Evolutionary conservation across 2,888 invertebrate genomes (phyloP).

Genomic region (Tridacna gigas): DNA sequence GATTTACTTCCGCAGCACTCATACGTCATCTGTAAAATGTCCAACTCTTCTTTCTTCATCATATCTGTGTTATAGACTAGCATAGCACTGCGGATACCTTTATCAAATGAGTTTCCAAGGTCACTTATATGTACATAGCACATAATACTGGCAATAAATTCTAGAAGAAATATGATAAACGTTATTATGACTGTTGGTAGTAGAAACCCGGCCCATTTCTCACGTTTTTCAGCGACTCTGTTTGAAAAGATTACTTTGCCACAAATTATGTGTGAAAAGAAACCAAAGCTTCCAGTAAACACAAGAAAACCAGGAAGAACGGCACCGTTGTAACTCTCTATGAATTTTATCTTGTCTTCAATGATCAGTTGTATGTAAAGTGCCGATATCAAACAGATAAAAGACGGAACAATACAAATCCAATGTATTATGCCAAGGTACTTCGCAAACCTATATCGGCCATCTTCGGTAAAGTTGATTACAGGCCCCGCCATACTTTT

Average conservation of each 20-base stretch:
- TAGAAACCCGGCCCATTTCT: slow-evolving; percentile 60
- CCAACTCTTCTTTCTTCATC: slow-evolving; percentile 75
- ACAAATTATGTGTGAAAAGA: slow-evolving; percentile 61
- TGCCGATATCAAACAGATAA: slow-evolving; percentile 65
- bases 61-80: slow-evolving; percentile 70
- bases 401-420: slow-evolving; percentile 65
- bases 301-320: slow-evolving; percentile 70
- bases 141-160: slow-evolving; percentile 66
- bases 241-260: slow-evolving; percentile 64
- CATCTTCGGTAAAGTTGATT: slow-evolving; percentile 61
- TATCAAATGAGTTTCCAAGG: slow-evolving; percentile 66
- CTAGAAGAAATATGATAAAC: slow-evolving; percentile 58
- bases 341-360: slow-evolving; percentile 69
- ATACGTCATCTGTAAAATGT: slow-evolving; percentile 78
- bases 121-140: slow-evolving; percentile 66
- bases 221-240: slow-evolving; percentile 53
- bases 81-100: slow-evolving; percentile 74
- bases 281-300: slow-evolving; percentile 63
- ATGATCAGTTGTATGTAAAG: slow-evolving; percentile 66
- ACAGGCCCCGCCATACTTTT: slow-evolving; percentile 60
- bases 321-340: slow-evolving; percentile 70
- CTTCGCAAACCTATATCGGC: slow-evolving; percentile 56
- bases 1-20: slow-evolving; percentile 80
- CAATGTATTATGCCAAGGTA: slow-evolving; percentile 60
- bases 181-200: slow-evolving; percentile 54